Percentiles rank a stretch among this genome's conserved stretches.
These are phyloP conservation scores for Danaus chrysippus DNA, from an alignment of 2,888 invertebrate species.

Conservation along the genomic window DNA sequence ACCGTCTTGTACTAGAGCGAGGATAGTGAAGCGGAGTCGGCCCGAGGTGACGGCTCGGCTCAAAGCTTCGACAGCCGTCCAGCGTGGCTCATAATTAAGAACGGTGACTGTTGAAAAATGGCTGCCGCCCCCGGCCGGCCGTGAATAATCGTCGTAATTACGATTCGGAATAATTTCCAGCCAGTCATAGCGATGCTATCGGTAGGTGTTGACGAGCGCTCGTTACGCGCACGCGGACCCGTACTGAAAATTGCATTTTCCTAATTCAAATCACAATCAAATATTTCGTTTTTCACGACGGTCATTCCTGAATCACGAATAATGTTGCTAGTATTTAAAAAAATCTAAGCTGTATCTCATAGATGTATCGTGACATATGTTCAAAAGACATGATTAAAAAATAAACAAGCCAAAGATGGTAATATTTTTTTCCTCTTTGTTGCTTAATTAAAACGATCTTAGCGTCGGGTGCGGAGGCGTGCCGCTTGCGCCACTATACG, in stretches of 20 bases:
- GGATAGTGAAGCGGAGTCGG: slow-evolving; percentile 58
- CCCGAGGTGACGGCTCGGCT: slow-evolving; percentile 76
- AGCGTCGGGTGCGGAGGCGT: slow-evolving; percentile 56
- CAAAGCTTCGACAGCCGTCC: slow-evolving; percentile 79
- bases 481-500: slow-evolving; percentile 64
- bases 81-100: slow-evolving; percentile 78
- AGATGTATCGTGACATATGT: slow-evolving; percentile 5
- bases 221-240: slow-evolving; percentile 71
- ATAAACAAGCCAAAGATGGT: slow-evolving; percentile 27
- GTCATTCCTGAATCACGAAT: background rate
- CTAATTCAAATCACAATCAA: slow-evolving; percentile 3
- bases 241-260: slow-evolving; percentile 64
- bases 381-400: slow-evolving; percentile 19
- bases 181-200: slow-evolving; percentile 80
- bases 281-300: background rate
- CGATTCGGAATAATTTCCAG: slow-evolving; percentile 79
- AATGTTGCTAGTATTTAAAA: background rate
- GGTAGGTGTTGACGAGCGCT: slow-evolving; percentile 77
- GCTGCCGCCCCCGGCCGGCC: slow-evolving; percentile 79
- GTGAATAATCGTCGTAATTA: slow-evolving; percentile 80
- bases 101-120: slow-evolving; percentile 80
- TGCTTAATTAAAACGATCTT: slow-evolving; percentile 56
- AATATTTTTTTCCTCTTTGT: slow-evolving; percentile 44
- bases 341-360: background rate
- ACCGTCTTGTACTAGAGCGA: slow-evolving; percentile 42